Evolutionary conservation across 1,140 invertebrate genomes (phyloP), one percentile per base, ranked within the genome.

Genomic region (Listronotus oregonensis): DNA sequence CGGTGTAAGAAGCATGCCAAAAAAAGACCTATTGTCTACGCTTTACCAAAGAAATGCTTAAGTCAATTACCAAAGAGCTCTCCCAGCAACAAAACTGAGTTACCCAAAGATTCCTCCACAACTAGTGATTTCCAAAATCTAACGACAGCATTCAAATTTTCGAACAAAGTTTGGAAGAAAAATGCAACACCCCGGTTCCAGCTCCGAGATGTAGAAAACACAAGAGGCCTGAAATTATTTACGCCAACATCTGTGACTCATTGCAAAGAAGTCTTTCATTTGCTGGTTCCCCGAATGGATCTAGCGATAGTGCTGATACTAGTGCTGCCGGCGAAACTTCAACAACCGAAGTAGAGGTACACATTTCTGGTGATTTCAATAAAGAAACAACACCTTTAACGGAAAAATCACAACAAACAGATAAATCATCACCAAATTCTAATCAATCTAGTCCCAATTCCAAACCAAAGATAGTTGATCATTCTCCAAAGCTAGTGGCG

Each of bases 1-100:
- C 66, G 77, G 11, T 79, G 75, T 57, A 78, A 77, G 52, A 79
- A 79, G 59, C 76, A 79, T 59, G 72, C 72, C 1, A 79, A 79
- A 64, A 76, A 74, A 56, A 52, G 75, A 18, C 70, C 76, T 1
- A 64, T 79, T 10, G 72, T 79, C 37, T 76, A 77, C 63, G 70
- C 76, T 8, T 42, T 78, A 31, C 73, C 71, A 8, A 70, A 73
- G 57, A 75, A 71, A 66, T 66, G 71, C 34, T 60, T 71, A 10
- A 66, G 46, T 47, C 40, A 52, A 34, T 11, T 56, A 59, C 32
- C 40, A 62, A 58, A 60, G 52, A 52, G 32, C 39, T 18, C n/a
- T n/a, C 32, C 21, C 31, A 58, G 42, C n/a, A 40, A 8, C 10
- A 63, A 43, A 44, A 52, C 6, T 3, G 49, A 62, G 5, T 9